Evolutionary conservation across 2,113 vertebrate species (phyloP).

Genomic region (Panthera leo): DNA sequence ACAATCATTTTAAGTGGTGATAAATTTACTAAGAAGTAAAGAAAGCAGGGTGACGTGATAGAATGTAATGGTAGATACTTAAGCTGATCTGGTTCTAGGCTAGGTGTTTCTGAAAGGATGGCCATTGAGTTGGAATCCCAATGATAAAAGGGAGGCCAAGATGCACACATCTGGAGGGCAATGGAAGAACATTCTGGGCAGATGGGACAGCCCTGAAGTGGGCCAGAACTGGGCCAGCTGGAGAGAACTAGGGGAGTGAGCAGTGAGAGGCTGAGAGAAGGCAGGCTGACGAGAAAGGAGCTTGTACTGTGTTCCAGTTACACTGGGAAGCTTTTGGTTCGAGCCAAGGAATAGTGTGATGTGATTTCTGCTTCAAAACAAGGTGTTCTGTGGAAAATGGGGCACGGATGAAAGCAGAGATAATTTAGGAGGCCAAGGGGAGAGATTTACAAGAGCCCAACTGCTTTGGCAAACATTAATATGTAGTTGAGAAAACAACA

Average conservation of each 20-base stretch:
- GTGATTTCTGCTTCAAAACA: background rate
- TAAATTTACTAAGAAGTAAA: background rate
- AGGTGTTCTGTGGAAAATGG: background rate
- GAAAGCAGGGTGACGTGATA: background rate
- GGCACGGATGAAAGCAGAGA: background rate
- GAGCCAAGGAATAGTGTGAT: background rate
- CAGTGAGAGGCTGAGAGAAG: no score
- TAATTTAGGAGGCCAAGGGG: background rate
- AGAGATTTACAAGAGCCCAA: background rate
- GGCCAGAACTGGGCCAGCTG: no score
- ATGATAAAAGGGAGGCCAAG: background rate
- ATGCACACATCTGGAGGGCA: background rate
- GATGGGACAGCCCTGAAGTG: background rate
- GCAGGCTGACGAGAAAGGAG: background rate
- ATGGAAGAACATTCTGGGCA: background rate
- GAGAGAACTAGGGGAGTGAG: background rate
- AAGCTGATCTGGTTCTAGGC: background rate
- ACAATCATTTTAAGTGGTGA: background rate
- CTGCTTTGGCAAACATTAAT: background rate
- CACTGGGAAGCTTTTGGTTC: background rate
- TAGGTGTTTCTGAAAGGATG: background rate
- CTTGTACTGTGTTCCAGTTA: background rate
- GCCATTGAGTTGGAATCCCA: fast-evolving
- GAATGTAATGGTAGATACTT: background rate
- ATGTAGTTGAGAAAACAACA: background rate